These are phyloP conservation scores for Drosophila tani DNA, from an alignment of 1,140 invertebrate genomes.

Conservation along the genomic window DNA sequence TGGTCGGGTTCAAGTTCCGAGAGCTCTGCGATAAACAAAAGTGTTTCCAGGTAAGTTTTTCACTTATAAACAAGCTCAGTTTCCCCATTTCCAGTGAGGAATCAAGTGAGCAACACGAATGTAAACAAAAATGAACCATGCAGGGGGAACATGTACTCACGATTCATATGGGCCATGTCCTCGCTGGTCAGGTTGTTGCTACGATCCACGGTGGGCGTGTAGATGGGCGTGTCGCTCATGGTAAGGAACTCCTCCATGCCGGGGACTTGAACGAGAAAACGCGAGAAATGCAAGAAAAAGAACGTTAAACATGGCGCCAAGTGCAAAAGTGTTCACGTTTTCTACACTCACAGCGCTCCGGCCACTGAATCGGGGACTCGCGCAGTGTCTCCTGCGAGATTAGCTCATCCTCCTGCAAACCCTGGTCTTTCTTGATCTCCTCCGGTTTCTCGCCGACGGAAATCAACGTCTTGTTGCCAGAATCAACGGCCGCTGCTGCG, in stretches of 20 bases:
- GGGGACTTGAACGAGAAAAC: conserved; percentile 87
- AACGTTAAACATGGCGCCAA: conserved; percentile 24
- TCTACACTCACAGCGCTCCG: conserved; percentile 93
- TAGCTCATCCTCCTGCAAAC: conserved; percentile 81
- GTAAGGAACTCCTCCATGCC: conserved; percentile 91
- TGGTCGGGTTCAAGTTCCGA: conserved; percentile 91
- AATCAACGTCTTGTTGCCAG: background rate
- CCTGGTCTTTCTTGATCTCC: background rate
- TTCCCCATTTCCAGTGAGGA: no score
- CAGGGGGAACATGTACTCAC: conserved; percentile 85
- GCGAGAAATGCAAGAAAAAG: background rate
- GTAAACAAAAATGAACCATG: no score
- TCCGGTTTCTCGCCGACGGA: background rate
- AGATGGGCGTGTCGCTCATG: conserved; percentile 85
- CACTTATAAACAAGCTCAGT: no score
- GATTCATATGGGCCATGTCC: conserved; percentile 90
- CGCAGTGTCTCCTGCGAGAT: conserved; percentile 95
- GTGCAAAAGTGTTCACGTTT: background rate
- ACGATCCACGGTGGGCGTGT: conserved; percentile 86
- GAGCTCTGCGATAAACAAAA: conserved; percentile 87
- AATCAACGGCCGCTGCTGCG: conserved; percentile 3
- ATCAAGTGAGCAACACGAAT: no score
- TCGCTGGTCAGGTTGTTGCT: conserved; percentile 87
- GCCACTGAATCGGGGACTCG: conserved; percentile 96
- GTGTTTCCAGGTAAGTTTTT: no score